These are phyloP conservation scores for Metellina segmentata DNA, from an alignment of 2,888 invertebrate genomes.

Conservation along the genomic window DNA sequence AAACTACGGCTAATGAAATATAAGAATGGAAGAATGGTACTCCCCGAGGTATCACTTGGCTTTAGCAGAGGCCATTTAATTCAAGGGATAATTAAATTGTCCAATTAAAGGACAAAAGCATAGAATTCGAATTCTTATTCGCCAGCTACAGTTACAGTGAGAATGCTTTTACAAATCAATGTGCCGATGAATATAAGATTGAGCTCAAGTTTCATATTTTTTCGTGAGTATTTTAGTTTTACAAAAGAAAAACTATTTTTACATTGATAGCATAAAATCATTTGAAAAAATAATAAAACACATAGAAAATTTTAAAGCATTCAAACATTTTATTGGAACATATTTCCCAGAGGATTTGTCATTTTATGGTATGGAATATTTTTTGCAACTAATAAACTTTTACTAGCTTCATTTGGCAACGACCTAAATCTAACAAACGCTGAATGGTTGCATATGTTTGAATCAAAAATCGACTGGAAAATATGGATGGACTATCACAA, in stretches of 20 bases:
- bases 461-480: no score
- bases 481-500: no score
- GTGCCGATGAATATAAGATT: neutral
- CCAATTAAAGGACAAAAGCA: neutral
- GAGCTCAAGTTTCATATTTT: neutral
- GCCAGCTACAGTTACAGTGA: neutral
- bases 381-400: no score
- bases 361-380: no score
- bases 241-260: neutral
- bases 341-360: no score
- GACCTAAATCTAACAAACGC: no score
- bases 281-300: no score
- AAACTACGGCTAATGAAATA: neutral
- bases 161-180: neutral
- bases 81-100: neutral
- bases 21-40: neutral
- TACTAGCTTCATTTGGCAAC: no score
- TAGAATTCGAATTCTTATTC: neutral
- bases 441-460: no score
- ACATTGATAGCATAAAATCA: neutral
- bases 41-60: neutral
- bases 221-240: neutral
- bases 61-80: neutral
- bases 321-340: no score
- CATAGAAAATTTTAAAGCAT: no score